Evolutionary conservation across 2,113 vertebrate species (phyloP), one percentile per base, ranked within the genome.

Genomic region (Hucho hucho): DNA sequence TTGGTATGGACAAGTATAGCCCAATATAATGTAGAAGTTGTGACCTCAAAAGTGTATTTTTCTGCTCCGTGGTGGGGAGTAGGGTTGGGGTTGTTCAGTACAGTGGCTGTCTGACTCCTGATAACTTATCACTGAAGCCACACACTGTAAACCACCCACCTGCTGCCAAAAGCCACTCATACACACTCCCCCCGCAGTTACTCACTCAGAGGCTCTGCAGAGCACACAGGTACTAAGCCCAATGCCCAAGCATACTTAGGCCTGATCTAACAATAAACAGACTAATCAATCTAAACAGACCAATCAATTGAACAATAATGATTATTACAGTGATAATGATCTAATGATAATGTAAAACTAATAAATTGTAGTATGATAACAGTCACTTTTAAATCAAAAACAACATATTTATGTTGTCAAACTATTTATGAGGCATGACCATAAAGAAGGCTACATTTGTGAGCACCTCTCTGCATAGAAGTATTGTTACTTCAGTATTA

Each of bases 121-220:
- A 93, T 93, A 91, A 70, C 84, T 87, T 93, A 91, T 93, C 91
- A 87, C 73, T 43, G 65, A 73, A 67, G 79, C 77, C 79, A 78
- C 89, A 90, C 85, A 89, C 82, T 70, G 73, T 75, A 69, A 75
- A 84, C 70, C 76, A 84, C 84, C 81, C 83, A 90, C 87, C 84
- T 90, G 82, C 85, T 84, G 74, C 77, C 73, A 86, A 53, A 24
- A 75, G 65, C 14, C 66, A 18, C 49, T 22, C 64, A 37, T 28
- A 61, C 26, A 58, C 28, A 43, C 25, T 24, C 12, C 20, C 47
- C 37, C 37, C 9, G 32, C 9, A 43, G 37, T 43, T 43, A 43
- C 37, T 12, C 37, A 43, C 37, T 32, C 29, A 20, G 25, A 26
- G 64, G 26, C 25, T 2, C 64, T 18, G 25, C 64, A 29, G 25